Evolutionary conservation across 2,888 invertebrate species (phyloP), one percentile per base, ranked within the genome.

Genomic region (Endomychus coccineus): DNA sequence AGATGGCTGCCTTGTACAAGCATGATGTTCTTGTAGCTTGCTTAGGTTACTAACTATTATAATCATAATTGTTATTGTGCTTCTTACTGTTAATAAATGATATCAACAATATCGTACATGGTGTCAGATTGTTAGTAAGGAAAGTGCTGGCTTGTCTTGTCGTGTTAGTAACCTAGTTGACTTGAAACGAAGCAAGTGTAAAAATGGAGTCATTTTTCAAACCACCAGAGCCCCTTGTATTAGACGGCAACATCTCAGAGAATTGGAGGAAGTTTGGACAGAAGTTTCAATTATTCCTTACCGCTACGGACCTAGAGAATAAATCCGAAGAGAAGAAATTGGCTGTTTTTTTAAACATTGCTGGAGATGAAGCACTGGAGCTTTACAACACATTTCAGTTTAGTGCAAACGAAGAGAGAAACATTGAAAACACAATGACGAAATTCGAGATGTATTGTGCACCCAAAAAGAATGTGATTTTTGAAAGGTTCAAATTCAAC

Each of bases 181-280:
- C n/a, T n/a, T n/a, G n/a, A n/a, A n/a, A n/a, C n/a, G n/a, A n/a
- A n/a, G n/a, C n/a, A n/a, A n/a, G n/a, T n/a, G n/a, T n/a, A n/a
- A n/a, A n/a, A n/a, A n/a, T n/a, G n/a, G 27, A 28, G 16, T 19
- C 22, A 2, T 14, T 27, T n/a, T 5, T 19, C 14, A 2, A 16
- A 10, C 30, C 30, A 6, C 30, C 30, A 6, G 30, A 30, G 9
- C 17, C n/a, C n/a, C n/a, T 30, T 3, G 10, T 4, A 6, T 19
- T 35, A 3, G 14, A 19, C 6, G 35, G 28, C n/a, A 35, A 35
- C n/a, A 1, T 27, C 2, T 17, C 35, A n/a, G 35, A 35, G 2
- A 35, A 35, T 16, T 35, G 35, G 35, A 27, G n/a, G n/a, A n/a
- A n/a, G n/a, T 32, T 32, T 23, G 2, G 7, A 11, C 34, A 28